Percentiles rank a stretch among this genome's conserved stretches.
These are phyloP conservation scores for Chaetogeoica ovagalla DNA, from an alignment of 2,888 invertebrate species.

Conservation along the genomic window DNA sequence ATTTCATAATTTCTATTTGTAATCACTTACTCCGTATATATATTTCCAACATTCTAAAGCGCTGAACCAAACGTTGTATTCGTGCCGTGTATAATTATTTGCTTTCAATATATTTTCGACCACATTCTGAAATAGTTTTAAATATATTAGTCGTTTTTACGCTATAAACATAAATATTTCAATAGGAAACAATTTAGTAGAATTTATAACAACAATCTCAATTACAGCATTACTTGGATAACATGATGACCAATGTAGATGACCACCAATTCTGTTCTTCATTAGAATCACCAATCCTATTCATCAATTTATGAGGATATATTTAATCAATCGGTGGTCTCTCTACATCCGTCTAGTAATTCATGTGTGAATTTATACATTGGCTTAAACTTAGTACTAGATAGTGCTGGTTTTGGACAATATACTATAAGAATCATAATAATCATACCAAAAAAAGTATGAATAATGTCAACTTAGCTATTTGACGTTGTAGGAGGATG, in stretches of 20 bases:
- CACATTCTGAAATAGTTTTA: slow-evolving; percentile 58
- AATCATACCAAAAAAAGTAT: too few species aligned
- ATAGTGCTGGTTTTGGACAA: slow-evolving; percentile 53
- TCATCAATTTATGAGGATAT: slow-evolving; percentile 53
- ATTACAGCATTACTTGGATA: slow-evolving; percentile 54
- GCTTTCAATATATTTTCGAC: slow-evolving; percentile 55
- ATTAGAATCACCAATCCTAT: too few species aligned
- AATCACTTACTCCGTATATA: slow-evolving; percentile 10
- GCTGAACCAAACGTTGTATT: slow-evolving; percentile 58
- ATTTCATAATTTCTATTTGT: slow-evolving; percentile 6
- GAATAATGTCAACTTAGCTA: slow-evolving; percentile 53
- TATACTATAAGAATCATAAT: slow-evolving; percentile 50
- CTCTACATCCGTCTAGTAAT: slow-evolving; percentile 7
- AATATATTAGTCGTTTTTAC: too few species aligned
- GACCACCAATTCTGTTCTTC: slow-evolving; percentile 54
- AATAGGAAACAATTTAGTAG: not conserved
- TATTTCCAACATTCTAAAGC: slow-evolving; percentile 30
- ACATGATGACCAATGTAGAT: slow-evolving; percentile 54
- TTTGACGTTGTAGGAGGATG: slow-evolving; percentile 55
- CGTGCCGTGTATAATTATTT: slow-evolving; percentile 57
- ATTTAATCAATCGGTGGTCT: slow-evolving; percentile 32
- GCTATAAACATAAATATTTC: not conserved
- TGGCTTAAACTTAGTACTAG: slow-evolving; percentile 54
- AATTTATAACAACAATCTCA: not conserved
- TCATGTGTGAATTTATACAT: slow-evolving; percentile 55